Conservation (phyloP, 1,140 invertebrate genomes). For the Frieseomelitta varia region DNA sequence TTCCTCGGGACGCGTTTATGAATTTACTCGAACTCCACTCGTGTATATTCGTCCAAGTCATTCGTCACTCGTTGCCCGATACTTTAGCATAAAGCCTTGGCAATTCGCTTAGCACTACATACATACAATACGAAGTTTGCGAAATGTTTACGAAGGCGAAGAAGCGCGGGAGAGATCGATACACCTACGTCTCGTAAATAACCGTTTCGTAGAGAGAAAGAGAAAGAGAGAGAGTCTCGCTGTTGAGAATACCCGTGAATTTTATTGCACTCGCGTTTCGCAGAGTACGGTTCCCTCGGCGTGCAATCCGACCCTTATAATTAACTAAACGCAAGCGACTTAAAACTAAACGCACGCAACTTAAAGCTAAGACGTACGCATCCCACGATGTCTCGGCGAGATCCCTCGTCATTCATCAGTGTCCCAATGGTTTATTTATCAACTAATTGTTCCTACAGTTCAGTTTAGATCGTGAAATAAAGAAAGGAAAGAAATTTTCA, state of each 20-base stretch:
- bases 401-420: no score
- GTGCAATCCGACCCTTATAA: no score
- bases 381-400: no score
- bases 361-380: no score
- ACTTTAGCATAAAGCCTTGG: not conserved
- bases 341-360: no score
- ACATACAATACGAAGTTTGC: not conserved
- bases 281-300: not conserved
- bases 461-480: no score
- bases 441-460: no score
- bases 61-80: not conserved
- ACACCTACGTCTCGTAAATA: not conserved
- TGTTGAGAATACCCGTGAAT: not conserved
- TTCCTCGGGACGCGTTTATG: not conserved
- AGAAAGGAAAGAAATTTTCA: no score
- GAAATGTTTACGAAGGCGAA: conserved; percentile 30
- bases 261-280: not conserved
- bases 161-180: conserved; percentile 12
- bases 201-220: no score
- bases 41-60: not conserved
- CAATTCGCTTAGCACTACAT: not conserved
- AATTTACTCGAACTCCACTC: not conserved
- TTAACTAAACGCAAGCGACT: no score
- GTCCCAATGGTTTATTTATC: no score
- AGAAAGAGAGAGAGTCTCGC: no score